Conservation (phyloP, 2,888 invertebrate species). For the Lamellibrachia satsuma region DNA sequence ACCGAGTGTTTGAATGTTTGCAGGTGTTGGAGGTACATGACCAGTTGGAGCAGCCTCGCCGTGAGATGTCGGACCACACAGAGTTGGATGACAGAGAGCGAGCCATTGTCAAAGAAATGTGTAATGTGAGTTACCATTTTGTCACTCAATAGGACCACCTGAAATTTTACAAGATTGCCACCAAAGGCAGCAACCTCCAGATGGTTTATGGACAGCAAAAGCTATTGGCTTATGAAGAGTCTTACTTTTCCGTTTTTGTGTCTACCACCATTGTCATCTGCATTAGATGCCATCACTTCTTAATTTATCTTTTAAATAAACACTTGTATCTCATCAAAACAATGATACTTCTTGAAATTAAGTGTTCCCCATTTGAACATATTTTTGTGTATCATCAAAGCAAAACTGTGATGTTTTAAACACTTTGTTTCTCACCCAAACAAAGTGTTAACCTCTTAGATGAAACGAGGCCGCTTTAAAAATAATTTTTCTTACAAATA, state of each 20-base stretch:
- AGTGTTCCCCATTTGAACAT: not conserved
- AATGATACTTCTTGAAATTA: not conserved
- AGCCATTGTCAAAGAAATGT: constrained; percentile 3
- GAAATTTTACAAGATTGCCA: not conserved
- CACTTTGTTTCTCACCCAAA: not conserved
- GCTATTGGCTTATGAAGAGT: not conserved
- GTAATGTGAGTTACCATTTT: not conserved
- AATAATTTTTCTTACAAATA: not conserved
- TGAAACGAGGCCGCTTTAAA: not conserved
- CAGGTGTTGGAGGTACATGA: constrained; percentile 39
- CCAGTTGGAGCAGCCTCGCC: constrained; percentile 33
- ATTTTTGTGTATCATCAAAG: not conserved
- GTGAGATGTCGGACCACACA: constrained; percentile 23
- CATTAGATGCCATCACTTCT: not conserved
- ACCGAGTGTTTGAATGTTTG: not conserved
- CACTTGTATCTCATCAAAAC: not conserved
- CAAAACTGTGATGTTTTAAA: not conserved
- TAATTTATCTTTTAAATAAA: not conserved
- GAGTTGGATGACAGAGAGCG: constrained; percentile 25
- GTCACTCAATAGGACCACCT: not conserved
- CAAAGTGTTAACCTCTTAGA: not conserved
- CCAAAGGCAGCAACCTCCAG: not conserved
- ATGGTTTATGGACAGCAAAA: not conserved
- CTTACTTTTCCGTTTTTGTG: not conserved
- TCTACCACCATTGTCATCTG: not conserved